These are phyloP conservation scores for Lochmaea crataegi DNA, from an alignment of 2,888 invertebrate genomes.

Conservation along the genomic window DNA sequence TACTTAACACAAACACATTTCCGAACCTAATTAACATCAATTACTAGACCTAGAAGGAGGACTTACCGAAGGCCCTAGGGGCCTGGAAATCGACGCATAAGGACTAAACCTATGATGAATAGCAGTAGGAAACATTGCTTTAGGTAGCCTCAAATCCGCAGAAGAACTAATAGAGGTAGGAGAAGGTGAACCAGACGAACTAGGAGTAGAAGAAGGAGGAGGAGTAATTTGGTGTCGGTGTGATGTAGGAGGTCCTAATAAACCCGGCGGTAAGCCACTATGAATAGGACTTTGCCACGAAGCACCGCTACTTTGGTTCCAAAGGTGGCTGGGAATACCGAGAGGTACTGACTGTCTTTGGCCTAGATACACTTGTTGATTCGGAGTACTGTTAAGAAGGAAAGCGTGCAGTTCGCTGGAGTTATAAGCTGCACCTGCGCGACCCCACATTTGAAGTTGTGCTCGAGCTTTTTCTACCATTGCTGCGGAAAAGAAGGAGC, in stretches of 20 bases:
- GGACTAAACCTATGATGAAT: constrained; percentile 66
- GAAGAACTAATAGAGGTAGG: constrained; percentile 63
- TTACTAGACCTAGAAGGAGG: constrained; percentile 55
- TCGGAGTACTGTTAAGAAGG: constrained; percentile 57
- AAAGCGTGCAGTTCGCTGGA: constrained; percentile 66
- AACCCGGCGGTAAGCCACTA: constrained; percentile 62
- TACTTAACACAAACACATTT: neutral
- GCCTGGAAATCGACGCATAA: constrained; percentile 59
- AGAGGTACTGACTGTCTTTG: constrained; percentile 61
- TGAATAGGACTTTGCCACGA: constrained; percentile 62
- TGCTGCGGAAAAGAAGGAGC: constrained; percentile 65
- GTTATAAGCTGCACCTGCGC: constrained; percentile 67
- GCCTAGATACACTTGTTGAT: constrained; percentile 61
- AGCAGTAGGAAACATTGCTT: constrained; percentile 64
- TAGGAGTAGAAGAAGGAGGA: constrained; percentile 66
- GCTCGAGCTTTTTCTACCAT: constrained; percentile 71
- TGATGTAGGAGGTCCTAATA: constrained; percentile 62
- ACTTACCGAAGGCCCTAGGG: constrained; percentile 52
- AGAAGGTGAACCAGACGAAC: constrained; percentile 73
- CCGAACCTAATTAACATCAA: constrained; percentile 49
- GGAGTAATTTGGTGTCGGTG: constrained; percentile 64
- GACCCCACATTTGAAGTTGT: constrained; percentile 69
- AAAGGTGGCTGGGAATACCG: constrained; percentile 65
- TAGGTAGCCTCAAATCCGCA: constrained; percentile 64
- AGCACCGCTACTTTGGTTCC: constrained; percentile 62